These are phyloP conservation scores for Danio aesculapii DNA, from an alignment of 2,797 vertebrate species.

Conservation along the genomic window DNA sequence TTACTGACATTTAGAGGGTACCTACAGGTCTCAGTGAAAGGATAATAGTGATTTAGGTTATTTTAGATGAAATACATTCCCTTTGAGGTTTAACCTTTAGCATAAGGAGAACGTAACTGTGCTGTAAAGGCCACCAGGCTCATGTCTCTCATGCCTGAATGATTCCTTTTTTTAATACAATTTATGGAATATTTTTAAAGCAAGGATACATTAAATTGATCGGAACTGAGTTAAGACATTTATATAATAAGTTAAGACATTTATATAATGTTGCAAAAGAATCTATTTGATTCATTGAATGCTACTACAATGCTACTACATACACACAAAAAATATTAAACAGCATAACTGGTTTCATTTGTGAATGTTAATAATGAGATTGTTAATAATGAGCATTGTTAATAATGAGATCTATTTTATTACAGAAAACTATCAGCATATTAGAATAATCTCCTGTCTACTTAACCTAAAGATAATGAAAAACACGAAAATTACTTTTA, in stretches of 20 bases:
- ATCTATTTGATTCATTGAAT: too few relatives aligned
- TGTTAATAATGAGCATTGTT: not conserved
- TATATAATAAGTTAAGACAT: not conserved
- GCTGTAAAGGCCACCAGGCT: not conserved
- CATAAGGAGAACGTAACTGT: not conserved
- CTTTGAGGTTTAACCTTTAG: constrained; percentile 26
- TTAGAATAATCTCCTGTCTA: not conserved
- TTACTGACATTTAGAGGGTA: constrained; percentile 43
- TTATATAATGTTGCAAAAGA: not conserved
- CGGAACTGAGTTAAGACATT: not conserved
- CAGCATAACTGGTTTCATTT: not conserved
- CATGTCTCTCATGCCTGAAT: not conserved
- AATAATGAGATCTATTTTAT: not conserved
- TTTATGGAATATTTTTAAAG: not conserved
- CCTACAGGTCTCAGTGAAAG: constrained; percentile 14
- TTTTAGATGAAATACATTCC: constrained; percentile 21
- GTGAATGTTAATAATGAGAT: too few relatives aligned
- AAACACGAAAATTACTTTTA: too few relatives aligned
- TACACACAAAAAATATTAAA: not conserved
- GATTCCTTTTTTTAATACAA: not conserved
- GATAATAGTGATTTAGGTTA: constrained; percentile 13
- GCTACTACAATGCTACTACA: not conserved
- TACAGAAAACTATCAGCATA: not conserved
- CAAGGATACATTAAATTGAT: not conserved
- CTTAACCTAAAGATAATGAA: too few relatives aligned